Evolutionary conservation across 92 coral and sea anemone genomes (phyloP), one percentile per base, ranked within the genome.

Genomic region (Phenganax marumi): DNA sequence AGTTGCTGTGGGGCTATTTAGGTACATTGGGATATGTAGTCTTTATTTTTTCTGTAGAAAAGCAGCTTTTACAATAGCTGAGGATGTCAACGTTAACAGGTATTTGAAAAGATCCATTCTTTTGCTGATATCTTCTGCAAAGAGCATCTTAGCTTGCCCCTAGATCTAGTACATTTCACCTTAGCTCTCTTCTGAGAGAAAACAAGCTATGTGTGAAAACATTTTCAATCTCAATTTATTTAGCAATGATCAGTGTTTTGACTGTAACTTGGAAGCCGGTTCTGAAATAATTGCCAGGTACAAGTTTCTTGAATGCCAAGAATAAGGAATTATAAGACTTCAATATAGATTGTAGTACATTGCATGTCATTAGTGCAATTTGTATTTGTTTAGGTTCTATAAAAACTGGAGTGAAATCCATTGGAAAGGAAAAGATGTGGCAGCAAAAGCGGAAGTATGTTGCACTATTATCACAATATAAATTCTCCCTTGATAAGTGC

Each of bases 181-280:
- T 5, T 1, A 33, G 43, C 43, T 33, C 43, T 33, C 0, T 33
- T 33, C 43, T 33, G 43, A 1, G 43, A 33, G 43, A 33, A 33
- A 5, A 33, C 43, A 33, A 33, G 5, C 43, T 33, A 33, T 33
- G 43, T 33, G 43, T 33, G 43, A 5, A 33, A 33, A 33, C 2
- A 33, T 33, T 33, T 33, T 33, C 43, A 58, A 9, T 60, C 10
- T 10, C 75, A 77, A 10, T 74, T 33, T 43, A 71, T 81, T 14
- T 57, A 95, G 98, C 81, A 91, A 85, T 49, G 98, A 95, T 84
- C 98, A 92, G 89, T 90, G 97, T 81, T 95, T 95, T 64, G 87
- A 86, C 60, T 95, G 97, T 86, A 88, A 95, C 52, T 73, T 95
- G 50, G 98, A 95, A 81, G 98, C 98, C 50, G 98, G 98, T 47